Evolutionary conservation across 2,888 invertebrate genomes (phyloP).

Genomic region (Synanthedon vespiformis): DNA sequence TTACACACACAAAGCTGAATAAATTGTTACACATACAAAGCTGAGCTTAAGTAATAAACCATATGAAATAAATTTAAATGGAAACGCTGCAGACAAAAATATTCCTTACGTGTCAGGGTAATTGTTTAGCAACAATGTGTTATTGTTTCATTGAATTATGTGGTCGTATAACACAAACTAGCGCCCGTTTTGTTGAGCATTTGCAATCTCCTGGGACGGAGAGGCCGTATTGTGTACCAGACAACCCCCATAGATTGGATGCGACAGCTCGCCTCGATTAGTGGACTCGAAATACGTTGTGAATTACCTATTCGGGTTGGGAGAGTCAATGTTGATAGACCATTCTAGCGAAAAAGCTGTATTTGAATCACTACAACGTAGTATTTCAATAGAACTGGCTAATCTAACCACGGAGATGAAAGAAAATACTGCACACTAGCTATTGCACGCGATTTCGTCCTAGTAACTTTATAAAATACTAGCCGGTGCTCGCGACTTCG

Average conservation of each 20-base stretch:
- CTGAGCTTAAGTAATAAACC: too few relatives aligned
- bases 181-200: slow-evolving; percentile 24
- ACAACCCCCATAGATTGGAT: slow-evolving; percentile 15
- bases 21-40: too few relatives aligned
- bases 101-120: slow-evolving; percentile 1
- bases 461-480: too few relatives aligned
- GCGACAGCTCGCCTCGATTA: slow-evolving; percentile 21
- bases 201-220: slow-evolving; percentile 17
- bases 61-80: slow-evolving; percentile 1
- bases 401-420: too few relatives aligned
- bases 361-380: too few relatives aligned
- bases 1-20: too few relatives aligned
- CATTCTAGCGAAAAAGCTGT: too few relatives aligned
- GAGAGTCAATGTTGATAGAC: too few relatives aligned
- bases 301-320: neutral
- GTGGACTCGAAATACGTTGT: slow-evolving; percentile 4
- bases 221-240: slow-evolving; percentile 23
- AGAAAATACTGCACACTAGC: too few relatives aligned
- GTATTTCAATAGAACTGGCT: too few relatives aligned
- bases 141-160: slow-evolving; percentile 4
- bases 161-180: slow-evolving; percentile 9
- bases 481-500: too few relatives aligned
- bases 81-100: neutral
- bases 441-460: too few relatives aligned
- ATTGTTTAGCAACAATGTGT: neutral